Percentiles rank a stretch among this genome's conserved stretches.
phyloP scores from a whole-genome alignment of 2,113 vertebrate species.

The Electrona antarctica region DNA sequence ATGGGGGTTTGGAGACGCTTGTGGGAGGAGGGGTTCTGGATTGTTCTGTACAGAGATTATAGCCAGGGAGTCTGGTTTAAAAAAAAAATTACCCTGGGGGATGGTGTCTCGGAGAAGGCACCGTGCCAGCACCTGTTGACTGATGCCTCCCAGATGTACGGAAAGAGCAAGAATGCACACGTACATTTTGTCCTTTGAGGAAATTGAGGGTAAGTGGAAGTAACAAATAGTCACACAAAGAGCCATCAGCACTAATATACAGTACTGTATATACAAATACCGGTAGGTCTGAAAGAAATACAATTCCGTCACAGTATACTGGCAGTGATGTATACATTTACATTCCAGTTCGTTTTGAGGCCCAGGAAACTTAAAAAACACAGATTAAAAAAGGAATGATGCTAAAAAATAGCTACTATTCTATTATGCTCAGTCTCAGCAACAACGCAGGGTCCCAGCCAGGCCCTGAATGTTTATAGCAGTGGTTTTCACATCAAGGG shows the following conservation, averaged over 20 bases:
- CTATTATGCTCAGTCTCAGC: too few relatives aligned
- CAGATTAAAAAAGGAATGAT: background rate
- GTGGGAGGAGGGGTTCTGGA: background rate
- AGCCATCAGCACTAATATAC: background rate
- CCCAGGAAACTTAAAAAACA: background rate
- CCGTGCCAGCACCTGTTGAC: constrained; percentile 54
- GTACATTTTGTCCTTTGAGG: background rate
- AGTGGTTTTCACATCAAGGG: too few relatives aligned
- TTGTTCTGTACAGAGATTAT: constrained; percentile 35
- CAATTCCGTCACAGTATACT: too few relatives aligned
- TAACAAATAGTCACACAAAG: background rate
- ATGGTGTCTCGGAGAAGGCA: constrained; percentile 54
- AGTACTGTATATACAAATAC: background rate
- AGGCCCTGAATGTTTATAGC: too few relatives aligned
- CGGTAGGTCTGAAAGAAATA: background rate
- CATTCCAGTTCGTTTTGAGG: background rate
- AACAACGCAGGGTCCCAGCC: background rate
- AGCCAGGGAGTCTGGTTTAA: constrained; percentile 56
- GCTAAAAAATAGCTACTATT: background rate
- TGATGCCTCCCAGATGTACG: constrained; percentile 57
- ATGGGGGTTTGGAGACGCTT: constrained; percentile 25
- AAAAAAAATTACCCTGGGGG: constrained; percentile 47
- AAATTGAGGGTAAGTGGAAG: background rate
- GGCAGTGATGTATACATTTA: too few relatives aligned
- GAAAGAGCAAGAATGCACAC: constrained; percentile 8